These are phyloP conservation scores for Sterna hirundo DNA, from an alignment of 2,113 vertebrate genomes.

Conservation along the genomic window DNA sequence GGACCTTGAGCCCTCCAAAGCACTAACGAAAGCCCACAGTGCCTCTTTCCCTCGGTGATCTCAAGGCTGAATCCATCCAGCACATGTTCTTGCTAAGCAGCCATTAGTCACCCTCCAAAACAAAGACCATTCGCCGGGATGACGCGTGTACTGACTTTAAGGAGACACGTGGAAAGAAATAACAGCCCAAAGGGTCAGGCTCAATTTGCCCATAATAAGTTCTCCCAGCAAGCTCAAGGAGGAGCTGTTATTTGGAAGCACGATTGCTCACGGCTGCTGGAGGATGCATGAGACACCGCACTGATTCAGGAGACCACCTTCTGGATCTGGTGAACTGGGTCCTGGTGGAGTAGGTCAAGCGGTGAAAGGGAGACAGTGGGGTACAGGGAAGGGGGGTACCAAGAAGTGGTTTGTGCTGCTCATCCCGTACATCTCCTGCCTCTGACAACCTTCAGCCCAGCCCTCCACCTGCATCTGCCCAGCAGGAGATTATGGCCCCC, in stretches of 20 bases:
- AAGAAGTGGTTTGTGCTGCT: neutral
- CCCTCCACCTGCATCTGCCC: neutral
- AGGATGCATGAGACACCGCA: rapidly evolving
- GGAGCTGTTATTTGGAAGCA: neutral
- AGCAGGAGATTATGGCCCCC: neutral
- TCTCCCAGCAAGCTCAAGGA: neutral
- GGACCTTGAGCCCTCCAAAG: neutral
- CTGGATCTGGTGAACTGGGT: neutral
- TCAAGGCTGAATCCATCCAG: neutral
- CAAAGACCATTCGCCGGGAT: rapidly evolving
- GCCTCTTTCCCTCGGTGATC: neutral
- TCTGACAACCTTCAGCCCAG: neutral
- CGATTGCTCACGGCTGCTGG: neutral
- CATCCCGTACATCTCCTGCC: neutral
- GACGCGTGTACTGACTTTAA: rapidly evolving
- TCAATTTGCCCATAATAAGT: neutral
- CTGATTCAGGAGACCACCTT: neutral
- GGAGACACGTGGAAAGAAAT: neutral
- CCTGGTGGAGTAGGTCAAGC: neutral
- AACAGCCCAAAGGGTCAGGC: neutral
- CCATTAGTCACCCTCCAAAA: neutral
- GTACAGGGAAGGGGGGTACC: neutral
- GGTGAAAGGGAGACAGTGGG: neutral
- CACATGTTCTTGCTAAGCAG: neutral
- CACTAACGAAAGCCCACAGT: neutral